Evolutionary conservation across 2,888 invertebrate species (phyloP).

Genomic region (Harmothoe impar): DNA sequence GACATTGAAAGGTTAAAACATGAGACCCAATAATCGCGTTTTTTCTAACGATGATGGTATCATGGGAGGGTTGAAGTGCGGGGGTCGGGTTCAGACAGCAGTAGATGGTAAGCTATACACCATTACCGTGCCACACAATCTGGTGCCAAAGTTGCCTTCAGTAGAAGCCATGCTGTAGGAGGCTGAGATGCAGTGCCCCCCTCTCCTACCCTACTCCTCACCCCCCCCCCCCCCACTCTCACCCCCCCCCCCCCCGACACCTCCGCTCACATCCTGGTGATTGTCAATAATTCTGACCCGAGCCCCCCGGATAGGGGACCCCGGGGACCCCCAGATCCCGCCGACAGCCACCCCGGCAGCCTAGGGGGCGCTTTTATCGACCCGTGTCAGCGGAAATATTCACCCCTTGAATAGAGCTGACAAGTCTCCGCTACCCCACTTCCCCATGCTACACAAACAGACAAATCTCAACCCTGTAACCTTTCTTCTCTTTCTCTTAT

Average conservation of each 20-base stretch:
- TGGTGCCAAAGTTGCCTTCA: too few species aligned
- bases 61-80: too few species aligned
- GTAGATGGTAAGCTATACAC: too few species aligned
- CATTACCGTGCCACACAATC: too few species aligned
- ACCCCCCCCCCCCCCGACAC: not conserved
- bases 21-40: too few species aligned
- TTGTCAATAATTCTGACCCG: constrained; percentile 49
- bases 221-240: not conserved
- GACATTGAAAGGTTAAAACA: too few species aligned
- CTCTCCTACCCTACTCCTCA: not conserved
- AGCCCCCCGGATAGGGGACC: not conserved
- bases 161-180: too few species aligned
- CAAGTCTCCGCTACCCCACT: not conserved
- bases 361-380: constrained; percentile 47
- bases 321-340: not conserved
- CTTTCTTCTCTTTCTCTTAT: too few species aligned
- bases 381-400: constrained; percentile 39
- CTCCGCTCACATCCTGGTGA: not conserved
- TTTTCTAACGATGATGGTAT: too few species aligned
- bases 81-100: too few species aligned
- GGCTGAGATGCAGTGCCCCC: not conserved
- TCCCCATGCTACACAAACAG: not conserved
- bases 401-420: constrained; percentile 2
- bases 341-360: not conserved
- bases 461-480: not conserved